These are phyloP conservation scores for Vulpes ferrilata DNA, from an alignment of 2,113 vertebrate genomes.

Conservation along the genomic window DNA sequence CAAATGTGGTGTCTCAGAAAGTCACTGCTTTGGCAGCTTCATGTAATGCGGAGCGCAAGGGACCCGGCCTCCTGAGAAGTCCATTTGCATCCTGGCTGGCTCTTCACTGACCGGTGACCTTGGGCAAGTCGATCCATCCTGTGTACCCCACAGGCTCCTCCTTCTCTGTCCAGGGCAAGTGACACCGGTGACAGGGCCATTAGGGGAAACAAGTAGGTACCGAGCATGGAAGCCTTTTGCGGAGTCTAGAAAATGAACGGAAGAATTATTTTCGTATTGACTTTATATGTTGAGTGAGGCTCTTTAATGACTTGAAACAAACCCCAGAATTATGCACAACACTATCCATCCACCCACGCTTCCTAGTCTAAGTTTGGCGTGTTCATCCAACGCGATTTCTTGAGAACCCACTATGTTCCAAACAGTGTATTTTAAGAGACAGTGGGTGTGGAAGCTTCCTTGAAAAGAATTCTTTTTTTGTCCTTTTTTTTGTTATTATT, in stretches of 20 bases:
- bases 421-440: conserved; percentile 74
- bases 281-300: conserved; percentile 64
- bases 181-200: not conserved
- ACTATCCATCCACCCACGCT: conserved; percentile 62
- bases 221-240: not conserved
- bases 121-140: not conserved
- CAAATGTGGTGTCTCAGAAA: conserved; percentile 6
- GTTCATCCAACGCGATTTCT: conserved; percentile 7
- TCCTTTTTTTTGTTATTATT: not conserved
- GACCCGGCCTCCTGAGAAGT: not conserved
- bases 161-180: not conserved
- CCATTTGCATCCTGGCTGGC: not conserved
- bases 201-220: not conserved
- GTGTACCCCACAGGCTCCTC: fast-evolving
- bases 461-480: conserved; percentile 4
- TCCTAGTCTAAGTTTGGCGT: conserved; percentile 47
- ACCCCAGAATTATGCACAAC: conserved; percentile 69
- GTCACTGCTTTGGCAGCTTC: not conserved
- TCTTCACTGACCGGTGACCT: not conserved
- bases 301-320: conserved; percentile 79
- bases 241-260: not conserved
- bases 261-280: conserved; percentile 58
- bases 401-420: conserved; percentile 72
- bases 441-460: conserved; percentile 72
- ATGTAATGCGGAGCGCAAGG: not conserved